Base-by-base conservation (phyloP, 37 sponge, comb jelly and placozoan genomes). In the Halichondria panicea region DNA sequence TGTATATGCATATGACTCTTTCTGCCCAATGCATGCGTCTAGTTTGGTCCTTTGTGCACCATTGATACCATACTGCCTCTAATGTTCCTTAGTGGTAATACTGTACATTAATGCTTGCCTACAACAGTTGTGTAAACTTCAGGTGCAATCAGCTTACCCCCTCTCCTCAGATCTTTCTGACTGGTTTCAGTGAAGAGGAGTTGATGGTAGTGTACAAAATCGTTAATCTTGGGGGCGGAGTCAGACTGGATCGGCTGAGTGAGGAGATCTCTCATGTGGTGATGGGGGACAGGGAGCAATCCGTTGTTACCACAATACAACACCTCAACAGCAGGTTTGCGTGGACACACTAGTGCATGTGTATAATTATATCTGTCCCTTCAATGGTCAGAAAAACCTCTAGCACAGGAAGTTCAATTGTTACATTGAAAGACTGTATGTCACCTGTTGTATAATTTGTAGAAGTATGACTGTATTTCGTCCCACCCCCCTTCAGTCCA, bases 171-270 rank as follows among this genome's bases (percentile, higher is more conserved):
- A 34, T 89, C 3, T 89, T 72, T 61, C 39, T 89, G 37, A 66
- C 70, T 71, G 90, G 87, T 27, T 89, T 89, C 71, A 43, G 50
- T 4, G 74, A 69, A n/a, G 37, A 18, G 24, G 81, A 89, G 66
- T 39, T 72, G 43, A 69, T 78, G 52, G 83, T 83, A 45, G 52
- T 83, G 66, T 13, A 54, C 38, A 75, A 43, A 25, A 42, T 88
- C 11, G 68, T 88, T 30, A 83, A 83, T 54, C 36, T 38, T 1
- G 89, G 89, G 19, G 89, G 89, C 11, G 89, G 89, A 35, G 54
- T 64, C 59, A 73, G 87, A 60, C 78, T 45, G 28, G 74, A 82
- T 33, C 63, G 57, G 36, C 58, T 91, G 50, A 71, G 43, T 56
- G 70, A 44, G 4, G 33, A 45, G 24, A 69, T 91, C 43, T 69